Base-by-base conservation (phyloP, 2,888 invertebrate species). In the Neoscelio sp. region DNA sequence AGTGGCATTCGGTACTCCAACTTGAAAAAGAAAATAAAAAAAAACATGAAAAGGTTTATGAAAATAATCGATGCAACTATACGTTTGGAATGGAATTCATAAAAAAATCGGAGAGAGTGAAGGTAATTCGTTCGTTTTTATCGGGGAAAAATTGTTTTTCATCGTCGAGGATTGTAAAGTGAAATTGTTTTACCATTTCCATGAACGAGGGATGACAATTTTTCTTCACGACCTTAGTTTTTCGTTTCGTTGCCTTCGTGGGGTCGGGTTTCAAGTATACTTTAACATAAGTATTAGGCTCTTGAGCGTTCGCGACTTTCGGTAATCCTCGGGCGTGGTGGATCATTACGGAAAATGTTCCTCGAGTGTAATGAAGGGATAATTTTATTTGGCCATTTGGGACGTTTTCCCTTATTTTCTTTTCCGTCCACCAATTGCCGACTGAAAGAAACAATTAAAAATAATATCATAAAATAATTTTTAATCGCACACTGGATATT, bases 141-240 rank as follows among this genome's bases (percentile, higher is more conserved):
- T 1, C 20, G 48, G 38, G 35, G 18, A 20, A 50, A 50, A 50
- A 33, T 33, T 30, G 17, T 33, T n/a, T n/a, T n/a, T n/a, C n/a
- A n/a, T n/a, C 33, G 8, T 17, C 20, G 8, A 12, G 8, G 15
- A 54, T 28, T 35, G 15, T 26, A 28, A 40, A 40, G 15, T 18
- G 30, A 15, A 44, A 54, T 40, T 17, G 12, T 46, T 23, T 87
- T 91, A 97, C 96, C 96, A 97, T 97, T 93, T 98, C 98, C 97
- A 99, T 99, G 91, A 98, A 99, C 12, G 98, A 98, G 0, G 99
- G 99, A 91, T 98, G 97, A 86, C 97, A 96, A 88, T 96, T 97
- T 82, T 96, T 95, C 85, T 95, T 95, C 0, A 98, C 94, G 0
- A 98, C 96, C 91, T 97, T 96, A 0, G 99, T 99, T 91, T 99